phyloP scores from a whole-genome alignment of 1,140 invertebrate species.

The Hestina assimilis region DNA sequence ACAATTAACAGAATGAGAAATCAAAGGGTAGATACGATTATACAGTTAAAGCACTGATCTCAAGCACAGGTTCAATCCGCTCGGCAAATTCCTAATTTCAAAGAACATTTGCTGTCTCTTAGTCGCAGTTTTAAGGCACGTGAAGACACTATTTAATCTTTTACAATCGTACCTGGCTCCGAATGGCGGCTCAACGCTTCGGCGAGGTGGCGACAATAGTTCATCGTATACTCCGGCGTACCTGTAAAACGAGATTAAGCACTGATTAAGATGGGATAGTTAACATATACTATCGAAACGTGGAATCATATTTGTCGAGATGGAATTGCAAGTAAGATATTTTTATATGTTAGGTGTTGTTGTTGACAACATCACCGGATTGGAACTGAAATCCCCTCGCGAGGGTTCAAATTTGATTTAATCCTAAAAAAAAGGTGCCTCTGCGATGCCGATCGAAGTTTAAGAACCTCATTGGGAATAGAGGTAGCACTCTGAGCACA shows the following conservation, averaged over 20 bases:
- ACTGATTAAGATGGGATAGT: background rate
- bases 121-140: slow-evolving; percentile 38
- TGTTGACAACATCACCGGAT: too few species aligned
- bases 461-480: too few species aligned
- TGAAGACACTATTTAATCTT: slow-evolving; percentile 61
- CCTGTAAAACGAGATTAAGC: slow-evolving; percentile 39
- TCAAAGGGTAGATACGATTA: background rate
- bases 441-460: too few species aligned
- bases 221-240: slow-evolving; percentile 69
- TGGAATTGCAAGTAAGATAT: too few species aligned
- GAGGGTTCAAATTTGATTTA: too few species aligned
- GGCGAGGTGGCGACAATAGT: slow-evolving; percentile 69
- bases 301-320: too few species aligned
- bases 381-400: too few species aligned
- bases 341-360: too few species aligned
- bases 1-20: background rate
- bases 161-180: slow-evolving; percentile 76
- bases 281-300: background rate
- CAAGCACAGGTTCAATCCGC: slow-evolving; percentile 66
- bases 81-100: slow-evolving; percentile 43
- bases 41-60: slow-evolving; percentile 23
- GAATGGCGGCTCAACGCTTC: slow-evolving; percentile 68
- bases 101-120: slow-evolving; percentile 31
- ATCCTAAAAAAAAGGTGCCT: too few species aligned
- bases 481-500: too few species aligned